Conservation (phyloP, 2,888 invertebrate species). For the Nemoura dubitans region DNA sequence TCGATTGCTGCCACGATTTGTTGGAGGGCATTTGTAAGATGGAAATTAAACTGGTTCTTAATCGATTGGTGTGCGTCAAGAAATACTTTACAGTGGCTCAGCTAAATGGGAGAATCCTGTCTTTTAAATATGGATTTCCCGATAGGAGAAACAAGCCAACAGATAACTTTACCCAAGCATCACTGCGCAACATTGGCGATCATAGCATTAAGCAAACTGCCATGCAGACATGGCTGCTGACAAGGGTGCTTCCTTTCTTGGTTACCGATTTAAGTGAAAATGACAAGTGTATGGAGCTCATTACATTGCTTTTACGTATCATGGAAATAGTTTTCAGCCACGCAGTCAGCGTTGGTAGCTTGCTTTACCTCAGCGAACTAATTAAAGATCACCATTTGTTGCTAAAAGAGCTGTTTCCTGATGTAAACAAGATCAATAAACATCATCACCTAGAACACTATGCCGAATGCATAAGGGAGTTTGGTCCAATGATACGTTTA, state of each 20-base stretch:
- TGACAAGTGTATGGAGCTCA: no score
- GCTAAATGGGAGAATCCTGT: neutral
- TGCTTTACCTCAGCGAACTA: neutral
- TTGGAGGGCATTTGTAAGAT: no score
- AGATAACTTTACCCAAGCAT: neutral
- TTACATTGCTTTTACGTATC: no score
- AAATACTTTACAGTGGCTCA: neutral
- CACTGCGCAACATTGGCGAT: no score
- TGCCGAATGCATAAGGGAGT: neutral
- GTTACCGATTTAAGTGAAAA: no score
- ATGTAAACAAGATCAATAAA: conserved; percentile 1
- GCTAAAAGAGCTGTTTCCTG: conserved; percentile 8
- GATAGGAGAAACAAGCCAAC: conserved; percentile 14
- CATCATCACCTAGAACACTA: conserved; percentile 22
- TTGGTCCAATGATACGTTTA: neutral
- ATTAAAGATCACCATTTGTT: conserved; percentile 14
- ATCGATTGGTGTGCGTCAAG: neutral
- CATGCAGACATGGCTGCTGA: no score
- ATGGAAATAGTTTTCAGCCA: no score
- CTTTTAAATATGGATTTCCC: neutral
- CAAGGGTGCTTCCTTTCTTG: no score
- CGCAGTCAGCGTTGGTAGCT: no score
- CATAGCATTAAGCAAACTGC: no score
- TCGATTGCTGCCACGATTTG: conserved; percentile 47
- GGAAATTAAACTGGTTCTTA: neutral